phyloP scores from a whole-genome alignment of 1,140 invertebrate genomes.

The Neodiprion pinetum region DNA sequence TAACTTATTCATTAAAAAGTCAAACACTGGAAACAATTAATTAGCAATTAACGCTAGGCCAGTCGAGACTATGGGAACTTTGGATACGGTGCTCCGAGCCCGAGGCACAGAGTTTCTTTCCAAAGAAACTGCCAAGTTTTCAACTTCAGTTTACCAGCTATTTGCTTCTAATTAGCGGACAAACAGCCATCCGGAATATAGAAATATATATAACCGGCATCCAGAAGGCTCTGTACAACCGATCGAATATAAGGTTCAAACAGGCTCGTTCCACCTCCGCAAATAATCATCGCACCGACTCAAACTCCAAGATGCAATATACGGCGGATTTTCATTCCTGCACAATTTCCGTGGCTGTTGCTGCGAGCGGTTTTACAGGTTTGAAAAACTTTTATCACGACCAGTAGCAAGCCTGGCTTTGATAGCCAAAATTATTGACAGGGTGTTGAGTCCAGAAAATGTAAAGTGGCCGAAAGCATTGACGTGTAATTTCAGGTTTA shows the following conservation, averaged over 20 bases:
- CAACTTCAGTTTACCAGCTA: constrained; percentile 57
- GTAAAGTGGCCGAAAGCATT: background rate
- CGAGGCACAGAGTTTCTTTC: constrained; percentile 8
- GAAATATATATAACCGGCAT: background rate
- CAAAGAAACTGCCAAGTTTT: constrained; percentile 60
- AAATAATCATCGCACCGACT: too few species aligned
- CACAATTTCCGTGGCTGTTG: too few species aligned
- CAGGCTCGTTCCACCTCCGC: too few species aligned
- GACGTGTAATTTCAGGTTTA: background rate
- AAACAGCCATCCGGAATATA: constrained; percentile 44
- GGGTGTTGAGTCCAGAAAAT: background rate
- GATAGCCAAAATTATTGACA: background rate
- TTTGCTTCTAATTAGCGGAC: constrained; percentile 61
- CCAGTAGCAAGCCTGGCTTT: background rate
- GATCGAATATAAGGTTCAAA: too few species aligned
- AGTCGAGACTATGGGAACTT: constrained; percentile 29
- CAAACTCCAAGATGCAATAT: too few species aligned
- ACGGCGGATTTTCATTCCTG: too few species aligned
- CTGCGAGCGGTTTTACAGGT: too few species aligned
- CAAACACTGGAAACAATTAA: constrained; percentile 61
- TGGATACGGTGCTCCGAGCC: constrained; percentile 20
- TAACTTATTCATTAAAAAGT: constrained; percentile 58
- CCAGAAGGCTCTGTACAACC: too few species aligned
- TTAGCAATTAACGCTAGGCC: constrained; percentile 57
- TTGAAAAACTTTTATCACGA: too few species aligned